Base-by-base conservation (phyloP, 2,113 vertebrate species). In the Colaptes auratus region DNA sequence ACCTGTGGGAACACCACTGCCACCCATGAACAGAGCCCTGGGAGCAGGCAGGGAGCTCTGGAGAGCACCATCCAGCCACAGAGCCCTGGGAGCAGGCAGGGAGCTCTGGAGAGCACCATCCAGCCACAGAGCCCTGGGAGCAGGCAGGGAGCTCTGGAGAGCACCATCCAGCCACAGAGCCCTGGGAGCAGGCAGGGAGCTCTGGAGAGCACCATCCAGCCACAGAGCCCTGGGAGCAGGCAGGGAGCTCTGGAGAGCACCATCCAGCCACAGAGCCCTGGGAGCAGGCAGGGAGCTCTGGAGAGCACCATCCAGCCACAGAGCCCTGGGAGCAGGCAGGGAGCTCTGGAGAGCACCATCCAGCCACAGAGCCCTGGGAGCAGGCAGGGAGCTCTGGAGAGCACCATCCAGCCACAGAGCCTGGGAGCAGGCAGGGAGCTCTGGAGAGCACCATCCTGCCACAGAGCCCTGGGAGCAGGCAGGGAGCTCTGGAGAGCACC, bases 181-280 rank as follows among this genome's bases (percentile, higher is more conserved):
- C 30, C 82, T 17, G 0, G 2, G 73, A 86, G 70, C 78, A 15
- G 46, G 61, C 44, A 35, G 24, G 18, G 28, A n/a, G 71, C 70
- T 83, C 69, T 1, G 0, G 56, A 7, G 42, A 8, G 0, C 0
- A 46, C 16, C 44, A 46, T 17, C 44, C 15, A 6, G 44, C 44
- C 44, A 4, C 3, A 71, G 53, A 70, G 39, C 64, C 30, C 82
- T 17, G 0, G 2, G 73, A 86, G 70, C 78, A 15, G 46, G 61
- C 44, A 35, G 24, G 18, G 28, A n/a, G 71, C 70, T 83, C 69
- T 1, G 0, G 56, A 7, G 42, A 7, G 0, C 0, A 46, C 16
- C 44, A 46, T 17, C 44, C 15, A 6, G 44, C 44, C 44, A 4
- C 3, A 71, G 52, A 70, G 39, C 64, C 30, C 82, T 17, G 0